Conservation (phyloP, 2,113 vertebrate genomes). For the Sinosuthora webbiana region DNA sequence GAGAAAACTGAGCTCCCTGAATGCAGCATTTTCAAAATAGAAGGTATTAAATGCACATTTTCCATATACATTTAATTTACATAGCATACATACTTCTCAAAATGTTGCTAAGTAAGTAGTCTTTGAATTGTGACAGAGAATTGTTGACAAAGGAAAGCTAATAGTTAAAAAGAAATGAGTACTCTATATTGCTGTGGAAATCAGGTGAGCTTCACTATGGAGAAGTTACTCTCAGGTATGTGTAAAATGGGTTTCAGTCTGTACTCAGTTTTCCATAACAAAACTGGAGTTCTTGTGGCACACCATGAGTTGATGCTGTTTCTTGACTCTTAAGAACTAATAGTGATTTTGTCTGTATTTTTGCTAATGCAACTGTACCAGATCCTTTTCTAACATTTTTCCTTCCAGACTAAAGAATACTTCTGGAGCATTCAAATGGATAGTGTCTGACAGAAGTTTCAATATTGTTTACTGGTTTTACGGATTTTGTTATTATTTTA, state of each 20-base stretch:
- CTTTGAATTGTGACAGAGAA: background rate
- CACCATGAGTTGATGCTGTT: background rate
- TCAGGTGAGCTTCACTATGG: background rate
- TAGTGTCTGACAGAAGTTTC: background rate
- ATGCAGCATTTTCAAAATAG: background rate
- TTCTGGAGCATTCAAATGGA: background rate
- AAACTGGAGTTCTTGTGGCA: background rate
- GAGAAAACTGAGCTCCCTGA: conserved; percentile 13
- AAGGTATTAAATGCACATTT: background rate
- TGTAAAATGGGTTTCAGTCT: background rate
- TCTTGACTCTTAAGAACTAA: background rate
- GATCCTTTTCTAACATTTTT: background rate
- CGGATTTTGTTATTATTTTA: background rate
- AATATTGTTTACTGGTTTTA: background rate
- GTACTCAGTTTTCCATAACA: background rate
- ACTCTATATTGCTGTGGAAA: background rate
- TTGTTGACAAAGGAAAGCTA: background rate
- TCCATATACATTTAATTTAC: background rate
- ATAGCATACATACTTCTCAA: background rate
- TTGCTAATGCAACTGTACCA: background rate
- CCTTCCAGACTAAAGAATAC: background rate
- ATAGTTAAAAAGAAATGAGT: background rate
- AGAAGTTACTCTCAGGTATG: background rate
- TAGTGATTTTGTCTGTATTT: background rate
- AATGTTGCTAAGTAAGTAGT: background rate